Base-by-base conservation (phyloP, 2,888 invertebrate species). In the Sipha maydis region DNA sequence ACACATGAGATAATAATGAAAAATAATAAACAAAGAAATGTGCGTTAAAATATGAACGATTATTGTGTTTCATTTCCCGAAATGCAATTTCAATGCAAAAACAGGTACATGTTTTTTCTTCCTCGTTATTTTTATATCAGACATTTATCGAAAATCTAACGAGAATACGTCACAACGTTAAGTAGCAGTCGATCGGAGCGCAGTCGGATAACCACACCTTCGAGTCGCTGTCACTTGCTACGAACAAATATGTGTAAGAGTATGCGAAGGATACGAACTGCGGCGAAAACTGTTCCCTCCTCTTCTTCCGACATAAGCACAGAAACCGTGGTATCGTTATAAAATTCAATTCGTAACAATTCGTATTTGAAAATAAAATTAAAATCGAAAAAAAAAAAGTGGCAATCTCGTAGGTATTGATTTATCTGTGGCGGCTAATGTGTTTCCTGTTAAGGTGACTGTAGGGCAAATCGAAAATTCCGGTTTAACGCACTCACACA, bases 401-500 rank as follows among this genome's bases (percentile, higher is more conserved):
- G 69, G 54, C 78, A 78, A 25, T 71, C 56, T 56, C 38, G 80
- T 61, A 61, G 80, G 54, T 88, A 88, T 88, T 88, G 88, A 88
- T 88, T 88, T 82, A 88, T 88, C 82, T 48, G 56, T 41, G 67
- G 61, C 88, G 86, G 86, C 80, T 86, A 86, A 86, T 80, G 80
- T 41, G 88, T 82, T 88, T 73, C 88, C 88, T 67, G 88, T 76
- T 88, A 75, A 61, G 75, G 75, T 41, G 80, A 88, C 79, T 88
- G 82, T 75, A 61, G 88, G 88, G 80, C 80, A 76, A 76, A 82
- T 82, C 88, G 61, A 86, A 86, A 85, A 79, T 86, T 86, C 86
- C 79, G 86, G 86, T 86, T 86, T 80, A 61, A 80, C 75, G 25
- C 79, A n/a, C 61, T 14, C 79, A n/a, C 54, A 7, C 75, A 28